Percentiles rank a stretch among this genome's conserved stretches.
Evolutionary conservation across 1,140 invertebrate genomes (phyloP).

Genomic region (Diachasma alloeum): DNA sequence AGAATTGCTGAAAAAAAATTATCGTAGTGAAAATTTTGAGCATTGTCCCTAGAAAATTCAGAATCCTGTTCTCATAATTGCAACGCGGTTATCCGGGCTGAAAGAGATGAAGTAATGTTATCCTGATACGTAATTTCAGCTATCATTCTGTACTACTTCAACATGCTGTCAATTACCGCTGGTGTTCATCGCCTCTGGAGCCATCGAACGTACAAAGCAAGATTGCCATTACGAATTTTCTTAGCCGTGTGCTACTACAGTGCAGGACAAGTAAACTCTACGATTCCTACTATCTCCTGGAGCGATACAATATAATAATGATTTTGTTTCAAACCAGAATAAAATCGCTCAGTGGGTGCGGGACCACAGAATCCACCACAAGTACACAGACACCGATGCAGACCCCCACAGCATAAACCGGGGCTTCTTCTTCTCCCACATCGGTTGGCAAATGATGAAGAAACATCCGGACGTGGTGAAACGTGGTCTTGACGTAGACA

Average conservation of each 20-base stretch:
- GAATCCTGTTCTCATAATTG: too few relatives aligned
- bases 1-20: too few relatives aligned
- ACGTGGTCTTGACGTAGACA: constrained; percentile 78
- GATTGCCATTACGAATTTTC: constrained; percentile 68
- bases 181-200: constrained; percentile 78
- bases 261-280: constrained; percentile 68
- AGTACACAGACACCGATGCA: constrained; percentile 87
- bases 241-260: constrained; percentile 66
- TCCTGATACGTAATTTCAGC: too few relatives aligned
- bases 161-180: too few relatives aligned
- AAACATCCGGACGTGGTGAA: constrained; percentile 85
- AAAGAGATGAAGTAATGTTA: too few relatives aligned
- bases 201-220: constrained; percentile 75
- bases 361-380: constrained; percentile 91
- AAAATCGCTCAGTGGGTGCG: constrained; percentile 75
- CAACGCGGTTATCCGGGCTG: too few relatives aligned
- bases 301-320: not conserved
- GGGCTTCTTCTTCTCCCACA: constrained; percentile 91
- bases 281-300: not conserved
- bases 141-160: too few relatives aligned
- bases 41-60: too few relatives aligned
- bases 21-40: too few relatives aligned
- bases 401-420: constrained; percentile 88
- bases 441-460: constrained; percentile 87
- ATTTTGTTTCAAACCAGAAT: constrained; percentile 58